These are phyloP conservation scores for Alosa sapidissima DNA, from an alignment of 2,797 vertebrate species.

Conservation along the genomic window DNA sequence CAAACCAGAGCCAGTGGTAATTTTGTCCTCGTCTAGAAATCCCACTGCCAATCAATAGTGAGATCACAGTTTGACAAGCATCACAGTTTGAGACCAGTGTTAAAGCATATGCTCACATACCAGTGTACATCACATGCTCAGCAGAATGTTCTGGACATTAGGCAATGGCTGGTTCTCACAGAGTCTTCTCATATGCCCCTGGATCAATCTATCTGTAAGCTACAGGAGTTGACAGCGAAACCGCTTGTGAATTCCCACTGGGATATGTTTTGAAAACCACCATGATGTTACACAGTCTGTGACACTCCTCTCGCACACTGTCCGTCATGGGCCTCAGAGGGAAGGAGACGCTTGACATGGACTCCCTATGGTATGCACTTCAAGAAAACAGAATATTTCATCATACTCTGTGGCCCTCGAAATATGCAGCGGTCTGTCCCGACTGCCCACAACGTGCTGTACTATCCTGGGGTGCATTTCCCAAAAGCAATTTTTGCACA, in stretches of 20 bases:
- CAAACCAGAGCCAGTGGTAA: neutral
- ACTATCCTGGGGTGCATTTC: neutral
- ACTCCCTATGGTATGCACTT: neutral
- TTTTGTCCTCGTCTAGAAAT: neutral
- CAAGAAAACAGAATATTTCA: neutral
- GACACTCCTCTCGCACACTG: neutral
- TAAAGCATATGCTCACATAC: too few relatives aligned
- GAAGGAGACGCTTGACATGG: neutral
- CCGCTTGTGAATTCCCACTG: too few relatives aligned
- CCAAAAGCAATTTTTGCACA: neutral
- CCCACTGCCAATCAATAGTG: neutral
- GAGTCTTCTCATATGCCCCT: too few relatives aligned
- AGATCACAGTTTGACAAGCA: too few relatives aligned
- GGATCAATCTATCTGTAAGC: too few relatives aligned
- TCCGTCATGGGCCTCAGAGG: neutral
- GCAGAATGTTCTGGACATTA: too few relatives aligned
- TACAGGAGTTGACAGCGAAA: too few relatives aligned
- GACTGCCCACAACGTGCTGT: neutral
- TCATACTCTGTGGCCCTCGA: neutral
- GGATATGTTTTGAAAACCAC: neutral
- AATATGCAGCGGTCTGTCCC: neutral
- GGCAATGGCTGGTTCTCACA: too few relatives aligned
- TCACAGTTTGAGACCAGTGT: too few relatives aligned
- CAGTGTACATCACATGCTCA: too few relatives aligned
- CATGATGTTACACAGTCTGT: neutral